Conservation (phyloP, 1,140 invertebrate genomes). For the Sitobion miscanthi region DNA sequence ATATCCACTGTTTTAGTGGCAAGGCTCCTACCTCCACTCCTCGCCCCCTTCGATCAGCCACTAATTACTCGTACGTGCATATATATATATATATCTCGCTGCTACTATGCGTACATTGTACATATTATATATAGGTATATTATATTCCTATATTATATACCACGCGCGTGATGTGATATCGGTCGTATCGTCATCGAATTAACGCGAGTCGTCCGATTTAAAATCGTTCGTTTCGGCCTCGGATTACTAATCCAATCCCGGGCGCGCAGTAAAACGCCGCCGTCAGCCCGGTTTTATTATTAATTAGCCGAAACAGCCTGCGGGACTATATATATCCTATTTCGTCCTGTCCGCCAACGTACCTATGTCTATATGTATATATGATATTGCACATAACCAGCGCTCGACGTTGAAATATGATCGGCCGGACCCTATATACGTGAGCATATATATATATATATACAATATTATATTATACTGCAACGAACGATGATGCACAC, state of each 20-base stretch:
- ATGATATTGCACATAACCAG: neutral
- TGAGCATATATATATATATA: neutral
- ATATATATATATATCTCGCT: neutral
- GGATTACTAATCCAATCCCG: conserved; percentile 22
- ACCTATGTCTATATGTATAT: neutral
- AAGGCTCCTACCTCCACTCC: too few relatives aligned
- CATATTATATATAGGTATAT: neutral
- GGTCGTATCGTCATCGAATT: neutral
- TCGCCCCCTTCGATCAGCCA: neutral
- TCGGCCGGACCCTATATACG: neutral
- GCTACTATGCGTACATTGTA: neutral
- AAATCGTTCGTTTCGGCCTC: neutral
- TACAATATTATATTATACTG: neutral
- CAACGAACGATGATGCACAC: conserved; percentile 17
- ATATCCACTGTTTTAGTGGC: neutral
- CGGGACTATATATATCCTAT: conserved; percentile 6
- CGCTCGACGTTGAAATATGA: neutral
- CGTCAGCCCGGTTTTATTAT: conserved; percentile 27
- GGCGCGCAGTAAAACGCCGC: neutral
- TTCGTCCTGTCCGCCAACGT: neutral
- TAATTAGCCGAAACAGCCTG: conserved; percentile 42
- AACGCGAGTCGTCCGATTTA: neutral
- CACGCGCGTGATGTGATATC: neutral
- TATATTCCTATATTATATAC: neutral
- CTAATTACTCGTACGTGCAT: neutral